Percentiles rank a stretch among this genome's conserved stretches.
phyloP scores from a whole-genome alignment of 2,888 invertebrate species.

The Mellilla xanthometata region DNA sequence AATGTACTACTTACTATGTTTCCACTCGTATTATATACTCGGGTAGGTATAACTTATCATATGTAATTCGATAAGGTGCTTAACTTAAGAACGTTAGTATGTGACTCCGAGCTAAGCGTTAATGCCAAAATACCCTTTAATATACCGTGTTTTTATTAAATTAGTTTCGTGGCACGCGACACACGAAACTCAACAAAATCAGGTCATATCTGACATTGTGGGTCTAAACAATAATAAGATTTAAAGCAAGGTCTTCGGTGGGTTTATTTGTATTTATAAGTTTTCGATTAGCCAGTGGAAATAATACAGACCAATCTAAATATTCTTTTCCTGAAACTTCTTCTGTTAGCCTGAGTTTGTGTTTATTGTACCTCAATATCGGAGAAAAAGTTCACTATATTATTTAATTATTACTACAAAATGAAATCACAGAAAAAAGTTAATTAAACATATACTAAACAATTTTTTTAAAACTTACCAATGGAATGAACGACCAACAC shows the following conservation, averaged over 20 bases:
- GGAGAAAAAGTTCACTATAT: no score
- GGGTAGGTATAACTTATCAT: constrained; percentile 35
- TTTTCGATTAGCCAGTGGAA: constrained; percentile 19
- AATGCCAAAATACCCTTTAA: constrained; percentile 73
- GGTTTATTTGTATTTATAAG: constrained; percentile 10
- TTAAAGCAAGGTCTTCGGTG: constrained; percentile 25
- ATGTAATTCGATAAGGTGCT: constrained; percentile 51
- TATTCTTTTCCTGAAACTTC: neutral
- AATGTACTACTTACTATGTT: no score
- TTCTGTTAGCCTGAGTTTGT: no score
- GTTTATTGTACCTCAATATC: no score
- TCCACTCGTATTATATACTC: no score
- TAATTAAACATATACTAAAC: no score
- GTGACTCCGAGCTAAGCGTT: constrained; percentile 53
- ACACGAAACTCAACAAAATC: constrained; percentile 62
- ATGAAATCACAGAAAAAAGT: no score
- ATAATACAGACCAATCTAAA: constrained; percentile 8
- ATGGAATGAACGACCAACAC: no score
- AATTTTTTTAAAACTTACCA: no score
- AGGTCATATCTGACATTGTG: constrained; percentile 59
- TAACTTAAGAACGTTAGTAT: constrained; percentile 53
- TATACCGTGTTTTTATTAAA: constrained; percentile 77
- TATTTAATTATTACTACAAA: no score
- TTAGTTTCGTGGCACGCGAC: constrained; percentile 73
- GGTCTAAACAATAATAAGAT: constrained; percentile 34